Conservation (phyloP, 2,888 invertebrate species). For the Drosophila subsilvestris region DNA sequence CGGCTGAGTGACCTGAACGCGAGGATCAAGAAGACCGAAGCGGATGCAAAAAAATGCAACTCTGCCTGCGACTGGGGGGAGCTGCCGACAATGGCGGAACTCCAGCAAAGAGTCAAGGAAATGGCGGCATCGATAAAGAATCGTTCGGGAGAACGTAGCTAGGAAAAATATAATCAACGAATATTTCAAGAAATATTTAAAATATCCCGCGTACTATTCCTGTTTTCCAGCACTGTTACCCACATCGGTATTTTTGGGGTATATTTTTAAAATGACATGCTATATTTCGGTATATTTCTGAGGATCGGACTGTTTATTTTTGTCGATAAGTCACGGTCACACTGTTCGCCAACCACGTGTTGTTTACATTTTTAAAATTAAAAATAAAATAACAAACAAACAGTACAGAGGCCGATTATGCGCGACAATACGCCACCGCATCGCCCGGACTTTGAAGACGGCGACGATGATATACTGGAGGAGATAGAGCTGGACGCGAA, state of each 20-base stretch:
- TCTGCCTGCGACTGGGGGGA: neutral
- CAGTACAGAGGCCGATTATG: constrained; percentile 60
- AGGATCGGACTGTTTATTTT: neutral
- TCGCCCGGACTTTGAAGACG: constrained; percentile 76
- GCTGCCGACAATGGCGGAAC: neutral
- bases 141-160: neutral
- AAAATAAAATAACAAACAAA: neutral
- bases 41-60: neutral
- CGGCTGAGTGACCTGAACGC: neutral
- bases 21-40: neutral
- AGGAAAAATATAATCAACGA: neutral
- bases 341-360: neutral
- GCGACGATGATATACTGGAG: constrained; percentile 57
- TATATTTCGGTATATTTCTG: neutral
- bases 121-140: neutral
- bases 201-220: neutral
- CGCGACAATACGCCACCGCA: constrained; percentile 83
- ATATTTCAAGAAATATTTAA: neutral
- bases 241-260: no score
- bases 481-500: constrained; percentile 71
- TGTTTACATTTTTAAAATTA: constrained; percentile 3
- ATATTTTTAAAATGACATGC: no score
- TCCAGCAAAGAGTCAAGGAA: neutral
- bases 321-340: no score
- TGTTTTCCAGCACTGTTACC: neutral